Base-by-base conservation (phyloP, 2,888 invertebrate species). In the Chloroclystis v-ata region DNA sequence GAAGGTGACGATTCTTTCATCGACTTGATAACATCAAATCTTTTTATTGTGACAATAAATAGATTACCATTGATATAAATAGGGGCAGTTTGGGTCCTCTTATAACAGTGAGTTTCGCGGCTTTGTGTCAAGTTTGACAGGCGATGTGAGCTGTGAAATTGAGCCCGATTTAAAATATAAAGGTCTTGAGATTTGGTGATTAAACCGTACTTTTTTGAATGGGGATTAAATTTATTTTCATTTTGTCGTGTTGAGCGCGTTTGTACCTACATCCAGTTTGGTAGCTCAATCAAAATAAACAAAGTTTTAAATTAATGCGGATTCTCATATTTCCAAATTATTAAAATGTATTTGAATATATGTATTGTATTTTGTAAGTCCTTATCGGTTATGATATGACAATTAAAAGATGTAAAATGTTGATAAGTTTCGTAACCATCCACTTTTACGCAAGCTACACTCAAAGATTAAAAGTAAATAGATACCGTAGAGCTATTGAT, bases 11-110 rank as follows among this genome's bases (percentile, higher is more conserved):
- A 84, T 83, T 85, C 86, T 82, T 82, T 85, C 84, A 79, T 78
- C 82, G 80, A 70, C 65, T 76, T 73, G 86, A 87, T 86, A 85
- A 83, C 77, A 86, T 85, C 85, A 77, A 80, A 78, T 80, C 72
- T 82, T 86, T 84, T 86, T 82, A 82, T 81, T 80, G 74, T 82
- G 74, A 84, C 85, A 86, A 86, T 85, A 87, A 85, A 85, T 85
- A 85, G 84, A 85, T 85, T 85, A 84, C 69, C 72, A 82, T 79
- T 80, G 77, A 76, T 83, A 86, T 85, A 86, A 86, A 87, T 85
- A 85, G 85, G 80, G 75, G 77, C 80, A 79, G 84, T 82, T 78
- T 72, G 78, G 75, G 72, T 75, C 78, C 75, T 72, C 70, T 69
- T 70, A 78, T 82, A 84, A 84, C 82, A 69, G 78, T 75, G 69